Base-by-base conservation (phyloP, 2,888 invertebrate species). In the Hetaerina titia region DNA sequence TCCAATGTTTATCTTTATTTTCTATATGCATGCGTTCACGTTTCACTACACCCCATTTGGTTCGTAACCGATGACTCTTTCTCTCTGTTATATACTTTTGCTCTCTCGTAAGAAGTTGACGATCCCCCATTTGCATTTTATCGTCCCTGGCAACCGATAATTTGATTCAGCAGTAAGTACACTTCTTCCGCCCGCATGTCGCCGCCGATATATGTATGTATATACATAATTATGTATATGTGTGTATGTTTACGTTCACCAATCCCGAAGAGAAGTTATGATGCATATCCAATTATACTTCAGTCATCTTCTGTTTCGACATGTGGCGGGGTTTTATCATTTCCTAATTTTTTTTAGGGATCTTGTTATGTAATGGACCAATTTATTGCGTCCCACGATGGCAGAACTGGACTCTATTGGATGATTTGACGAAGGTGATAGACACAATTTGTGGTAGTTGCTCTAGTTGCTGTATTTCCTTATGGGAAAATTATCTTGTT, bases 41-140 rank as follows among this genome's bases (percentile, higher is more conserved):
- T 15, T 31, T 13, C 25, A 81, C 25, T 81, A 13, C 81, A 81
- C 31, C 81, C 31, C 81, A 81, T 25, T 81, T 13, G 31, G 25
- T 31, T 81, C 81, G 81, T 81, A 31, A 15, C 13, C 9, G 15
- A 31, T 81, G 31, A 81, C 19, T 69, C 69, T 69, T 69, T 6
- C 81, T 25, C 25, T 31, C 81, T n/a, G n/a, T 2, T n/a, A 13
- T n/a, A 69, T 69, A 5, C 81, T 31, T 81, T 11, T 31, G 81
- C 11, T 31, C 31, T 31, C 81, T 31, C 81, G 22, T 31, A 81
- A 81, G 81, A 31, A 81, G 31, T 31, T 81, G 81, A 81, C 31
- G 81, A 25, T 31, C 31, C 81, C 81, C 31, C 31, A 81, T 81
- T 81, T 81, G 81, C 81, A 81, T 81, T 81, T 81, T 22, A 81